Base-by-base conservation (phyloP, 2,888 invertebrate genomes). In the Ptychoptera albimana region DNA sequence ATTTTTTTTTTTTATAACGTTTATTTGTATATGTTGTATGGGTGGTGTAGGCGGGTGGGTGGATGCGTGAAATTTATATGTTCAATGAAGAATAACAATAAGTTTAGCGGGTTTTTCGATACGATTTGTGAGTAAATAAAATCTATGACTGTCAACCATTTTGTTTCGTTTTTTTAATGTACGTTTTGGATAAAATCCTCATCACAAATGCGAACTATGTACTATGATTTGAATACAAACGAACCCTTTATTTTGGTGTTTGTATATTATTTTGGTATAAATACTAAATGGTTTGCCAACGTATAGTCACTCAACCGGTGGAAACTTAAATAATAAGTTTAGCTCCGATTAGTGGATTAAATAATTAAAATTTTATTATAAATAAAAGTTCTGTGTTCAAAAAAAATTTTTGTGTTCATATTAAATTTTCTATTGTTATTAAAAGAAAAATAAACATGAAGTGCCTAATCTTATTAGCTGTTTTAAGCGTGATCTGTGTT, bases 271-370 rank as follows among this genome's bases (percentile, higher is more conserved):
- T 23, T 23, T 23, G 31, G 30, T 42, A 42, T 42, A 42, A 42
- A 42, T 34, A 34, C 15, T 34, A 35, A 42, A 42, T 35, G 35
- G 23, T 42, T 35, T 23, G 16, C 16, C n/a, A 16, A 35, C 32
- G 16, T 16, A 35, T 34, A 34, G 64, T 63, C 64, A 63, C 57
- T 63, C 59, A 60, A 59, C 60, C 58, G 63, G 63, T 63, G 63
- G 64, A 63, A 63, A 63, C 63, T 64, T 62, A 55, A 58, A 55
- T 54, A 63, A 61, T 64, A 62, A 62, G 63, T 63, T 63, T 64
- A 63, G 64, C 63, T 63, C 63, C 62, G 57, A 41, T 29, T 38
- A 31, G 43, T 42, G 42, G 13, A 13, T 10, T 30, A 39, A 39
- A n/a, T 8, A 39, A 31, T 13, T 30, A 13, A 30, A 39, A 39